phyloP scores from a whole-genome alignment of 1,140 invertebrate species.

The Calliopsis andreniformis region DNA sequence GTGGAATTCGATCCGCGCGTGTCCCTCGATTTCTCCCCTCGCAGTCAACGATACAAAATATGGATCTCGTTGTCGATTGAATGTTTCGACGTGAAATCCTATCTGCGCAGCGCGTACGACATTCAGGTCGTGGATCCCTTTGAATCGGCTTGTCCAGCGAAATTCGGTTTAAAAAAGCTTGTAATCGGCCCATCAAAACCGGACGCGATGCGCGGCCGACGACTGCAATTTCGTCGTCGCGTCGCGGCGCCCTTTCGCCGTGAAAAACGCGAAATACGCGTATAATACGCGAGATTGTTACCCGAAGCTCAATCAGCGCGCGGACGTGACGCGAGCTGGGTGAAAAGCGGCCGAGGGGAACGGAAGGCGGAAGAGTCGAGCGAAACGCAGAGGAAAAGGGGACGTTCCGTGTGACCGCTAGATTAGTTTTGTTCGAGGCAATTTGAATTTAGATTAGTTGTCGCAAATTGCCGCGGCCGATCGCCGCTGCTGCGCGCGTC shows the following conservation, averaged over 20 bases:
- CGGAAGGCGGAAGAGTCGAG: not conserved
- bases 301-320: slow-evolving; percentile 55
- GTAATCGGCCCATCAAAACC: slow-evolving; percentile 27
- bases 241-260: not conserved
- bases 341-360: slow-evolving; percentile 24
- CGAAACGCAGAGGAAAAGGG: slow-evolving; percentile 24
- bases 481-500: slow-evolving; percentile 60
- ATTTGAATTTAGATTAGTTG: slow-evolving; percentile 82
- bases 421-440: slow-evolving; percentile 80
- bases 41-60: too few species aligned
- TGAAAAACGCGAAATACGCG: slow-evolving; percentile 23
- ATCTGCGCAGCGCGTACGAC: slow-evolving; percentile 6
- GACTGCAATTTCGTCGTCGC: slow-evolving; percentile 27
- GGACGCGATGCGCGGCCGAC: slow-evolving; percentile 3
- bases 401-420: slow-evolving; percentile 67
- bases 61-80: not conserved
- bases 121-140: slow-evolving; percentile 16
- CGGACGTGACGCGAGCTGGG: slow-evolving; percentile 39
- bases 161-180: slow-evolving; percentile 42
- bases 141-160: slow-evolving; percentile 11
- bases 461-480: slow-evolving; percentile 76
- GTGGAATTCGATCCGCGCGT: not conserved
- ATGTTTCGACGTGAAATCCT: slow-evolving; percentile 7
- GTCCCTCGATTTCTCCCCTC: too few species aligned
- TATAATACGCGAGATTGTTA: slow-evolving; percentile 53